Evolutionary conservation across 1,140 invertebrate genomes (phyloP), one percentile per base, ranked within the genome.

Genomic region (Philotrypesis tridentata): DNA sequence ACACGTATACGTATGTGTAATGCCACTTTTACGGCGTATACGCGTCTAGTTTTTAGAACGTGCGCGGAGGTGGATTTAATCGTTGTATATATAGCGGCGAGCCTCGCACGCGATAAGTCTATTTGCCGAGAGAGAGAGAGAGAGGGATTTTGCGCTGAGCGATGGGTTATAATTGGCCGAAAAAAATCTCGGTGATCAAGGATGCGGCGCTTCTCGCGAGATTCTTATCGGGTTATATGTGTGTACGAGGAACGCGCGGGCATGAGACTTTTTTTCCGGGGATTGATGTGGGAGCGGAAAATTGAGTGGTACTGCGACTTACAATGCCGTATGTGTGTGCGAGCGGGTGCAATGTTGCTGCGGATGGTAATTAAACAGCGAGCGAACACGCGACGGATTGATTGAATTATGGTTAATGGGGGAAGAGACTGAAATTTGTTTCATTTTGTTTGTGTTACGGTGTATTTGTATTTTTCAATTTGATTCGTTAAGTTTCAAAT

Each of bases 51-150:
- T 23, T 14, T 21, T 60, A 9, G n/a, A 21, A 25, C 29, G 61
- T 23, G 0, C 0, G 12, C 31, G 25, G 25, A 40, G 68, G 68
- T 21, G 60, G 55, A 74, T 73, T 43, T 73, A n/a, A n/a, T n/a
- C n/a, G n/a, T n/a, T n/a, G n/a, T n/a, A n/a, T n/a, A 61, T 73
- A 37, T 55, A 65, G 29, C 55, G 4, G 9, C 33, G 33, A 37
- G 65, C 37, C 29, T 31, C 78, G 63, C 78, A 80, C 78, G 78
- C 78, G 78, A 80, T 80, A 80, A 73, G 78, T 65, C 78, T 72
- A 80, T 73, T 80, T 80, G 23, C 31, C n/a, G 33, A 65, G 9
- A 0, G 4, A 3, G 61, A 37, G 33, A 37, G 4, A 37, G n/a
- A n/a, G n/a, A 60, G 5, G 14, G 12, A 55, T 17, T 23, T n/a